A percentile compares a stretch with the other conserved stretches of the same genome.
phyloP scores from a whole-genome alignment of 2,797 vertebrate species.

The Epinephelus malabaricus region DNA sequence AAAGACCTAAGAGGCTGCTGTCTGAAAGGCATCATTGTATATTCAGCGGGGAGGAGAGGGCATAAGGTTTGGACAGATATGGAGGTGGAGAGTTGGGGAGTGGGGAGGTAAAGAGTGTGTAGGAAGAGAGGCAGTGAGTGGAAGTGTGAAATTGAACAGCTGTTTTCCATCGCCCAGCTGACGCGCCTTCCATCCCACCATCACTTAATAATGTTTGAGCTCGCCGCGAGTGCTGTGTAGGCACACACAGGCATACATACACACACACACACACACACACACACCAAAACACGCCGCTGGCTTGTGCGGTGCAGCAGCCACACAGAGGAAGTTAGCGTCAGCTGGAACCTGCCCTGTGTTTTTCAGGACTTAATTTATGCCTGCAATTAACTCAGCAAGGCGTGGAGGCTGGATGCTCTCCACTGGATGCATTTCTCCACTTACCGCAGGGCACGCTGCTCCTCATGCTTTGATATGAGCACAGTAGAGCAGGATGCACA shows the following conservation, averaged over 20 bases:
- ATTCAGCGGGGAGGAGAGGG: conserved; percentile 51
- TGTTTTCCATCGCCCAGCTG: conserved; percentile 67
- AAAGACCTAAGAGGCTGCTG: conserved; percentile 55
- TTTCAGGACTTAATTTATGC: conserved; percentile 57
- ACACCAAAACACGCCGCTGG: conserved; percentile 17
- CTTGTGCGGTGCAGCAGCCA: conserved; percentile 19
- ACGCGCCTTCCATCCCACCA: conserved; percentile 56
- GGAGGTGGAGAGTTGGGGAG: background rate
- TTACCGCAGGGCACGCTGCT: background rate
- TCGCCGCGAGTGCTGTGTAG: conserved; percentile 22
- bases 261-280: background rate
- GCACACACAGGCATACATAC: conserved; percentile 7
- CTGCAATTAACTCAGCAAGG: conserved; percentile 51
- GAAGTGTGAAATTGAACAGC: conserved; percentile 79
- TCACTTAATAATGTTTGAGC: conserved; percentile 62
- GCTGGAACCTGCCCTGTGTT: conserved; percentile 36
- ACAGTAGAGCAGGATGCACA: background rate
- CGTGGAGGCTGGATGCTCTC: conserved; percentile 35
- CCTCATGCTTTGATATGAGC: conserved; percentile 22
- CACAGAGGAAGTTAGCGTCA: conserved; percentile 41
- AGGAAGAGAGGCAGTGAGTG: conserved; percentile 39
- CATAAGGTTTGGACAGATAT: conserved; percentile 58
- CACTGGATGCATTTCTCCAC: conserved; percentile 36
- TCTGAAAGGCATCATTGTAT: conserved; percentile 60
- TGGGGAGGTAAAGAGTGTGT: conserved; percentile 15